A percentile compares a stretch with the other conserved stretches of the same genome.
Evolutionary conservation across 2,888 invertebrate genomes (phyloP).

Genomic region (Pardosa pseudoannulata): DNA sequence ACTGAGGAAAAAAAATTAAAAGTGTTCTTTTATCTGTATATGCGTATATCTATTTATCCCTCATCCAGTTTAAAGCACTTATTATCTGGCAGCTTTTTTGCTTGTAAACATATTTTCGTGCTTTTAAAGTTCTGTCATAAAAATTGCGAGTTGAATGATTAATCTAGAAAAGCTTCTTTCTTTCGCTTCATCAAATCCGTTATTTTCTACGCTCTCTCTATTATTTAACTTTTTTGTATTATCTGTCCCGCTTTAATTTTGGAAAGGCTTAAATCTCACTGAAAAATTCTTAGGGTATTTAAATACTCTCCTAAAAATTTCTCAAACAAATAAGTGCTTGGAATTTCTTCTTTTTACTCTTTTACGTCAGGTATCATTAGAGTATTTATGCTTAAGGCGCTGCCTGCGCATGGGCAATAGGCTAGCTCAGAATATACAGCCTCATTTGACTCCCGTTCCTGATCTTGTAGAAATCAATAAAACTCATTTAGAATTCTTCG

Average conservation of each 20-base stretch:
- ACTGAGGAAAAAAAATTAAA: too few relatives aligned
- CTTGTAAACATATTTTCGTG: neutral
- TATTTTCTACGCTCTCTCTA: neutral
- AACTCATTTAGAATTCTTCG: constrained; percentile 63
- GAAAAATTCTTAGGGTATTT: constrained; percentile 39
- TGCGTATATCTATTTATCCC: too few relatives aligned
- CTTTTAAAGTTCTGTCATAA: neutral
- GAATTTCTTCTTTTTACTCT: constrained; percentile 24
- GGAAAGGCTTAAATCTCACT: neutral
- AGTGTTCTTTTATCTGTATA: too few relatives aligned
- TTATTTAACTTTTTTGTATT: neutral
- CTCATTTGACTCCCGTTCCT: constrained; percentile 65
- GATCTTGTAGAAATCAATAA: constrained; percentile 66
- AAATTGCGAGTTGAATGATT: neutral
- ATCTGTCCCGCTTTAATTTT: neutral
- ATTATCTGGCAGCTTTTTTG: neutral
- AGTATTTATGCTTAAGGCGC: constrained; percentile 1
- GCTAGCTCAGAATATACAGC: constrained; percentile 44
- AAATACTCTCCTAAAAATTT: constrained; percentile 54
- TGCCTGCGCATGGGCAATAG: constrained; percentile 35
- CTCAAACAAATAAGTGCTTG: constrained; percentile 42
- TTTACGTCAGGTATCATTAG: constrained; percentile 62
- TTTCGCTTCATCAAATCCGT: neutral
- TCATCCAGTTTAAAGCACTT: neutral
- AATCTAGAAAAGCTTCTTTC: neutral